Evolutionary conservation across 1,140 invertebrate genomes (phyloP), one percentile per base, ranked within the genome.

Genomic region (Lordiphosa mommai): DNA sequence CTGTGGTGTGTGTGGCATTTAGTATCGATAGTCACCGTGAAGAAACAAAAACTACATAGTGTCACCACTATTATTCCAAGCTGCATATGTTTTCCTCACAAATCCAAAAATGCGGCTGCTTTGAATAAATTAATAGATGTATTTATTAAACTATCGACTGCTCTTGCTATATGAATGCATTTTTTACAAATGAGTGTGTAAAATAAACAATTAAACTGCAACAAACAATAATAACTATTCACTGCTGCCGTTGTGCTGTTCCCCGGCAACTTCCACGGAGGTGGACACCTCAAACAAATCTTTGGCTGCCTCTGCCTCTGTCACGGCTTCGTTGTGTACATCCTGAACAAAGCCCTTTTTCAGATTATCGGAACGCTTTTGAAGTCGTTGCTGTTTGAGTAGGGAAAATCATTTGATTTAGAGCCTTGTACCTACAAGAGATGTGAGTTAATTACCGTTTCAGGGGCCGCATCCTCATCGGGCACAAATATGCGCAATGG

Each of bases 381-480:
- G 86, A 1, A 88, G 46, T 9, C 82, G 76, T 61, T 82, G 40
- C 37, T 27, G 23, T 27, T 27, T 1, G 23, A 1, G 23, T 61
- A 46, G 9, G 10, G 16, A 10, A 17, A 29, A 27, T 4, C 12
- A 32, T 2, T n/a, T n/a, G n/a, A n/a, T n/a, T n/a, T n/a, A n/a
- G n/a, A n/a, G n/a, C n/a, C n/a, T n/a, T n/a, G n/a, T n/a, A n/a
- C n/a, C 10, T 6, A 9, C 17, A n/a, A 1, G 1, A 12, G 3
- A 6, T 13, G 4, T 17, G 3, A 8, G 16, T n/a, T 29, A 4
- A 9, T 60, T 41, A 85, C 79, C 56, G 72, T 49, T 53, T 85
- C 79, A 5, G 98, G 97, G 73, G 99, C 98, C 73, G 99, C 14
- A 36, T 88, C 85, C 10, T 88, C 87, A 38, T 88, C 87, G 14